Conservation (phyloP, 2,888 invertebrate species). For the Bursaphelenchus okinawaensis region DNA sequence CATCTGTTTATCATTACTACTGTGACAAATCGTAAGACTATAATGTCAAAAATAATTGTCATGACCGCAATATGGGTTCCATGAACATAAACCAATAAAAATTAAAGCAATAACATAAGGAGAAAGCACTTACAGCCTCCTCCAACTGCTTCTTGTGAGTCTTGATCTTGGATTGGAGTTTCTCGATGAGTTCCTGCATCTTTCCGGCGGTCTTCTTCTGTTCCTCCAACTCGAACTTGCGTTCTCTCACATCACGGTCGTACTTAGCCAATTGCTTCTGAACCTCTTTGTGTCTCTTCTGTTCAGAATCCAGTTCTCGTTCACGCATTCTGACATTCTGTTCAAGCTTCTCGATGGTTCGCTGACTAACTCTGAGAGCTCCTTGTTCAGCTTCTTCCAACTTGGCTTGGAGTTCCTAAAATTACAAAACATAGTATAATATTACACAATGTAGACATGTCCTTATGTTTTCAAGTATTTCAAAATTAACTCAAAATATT, state of each 20-base stretch:
- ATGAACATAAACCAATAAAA: background rate
- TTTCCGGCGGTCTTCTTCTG: constrained; percentile 62
- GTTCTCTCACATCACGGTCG: constrained; percentile 62
- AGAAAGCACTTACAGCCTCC: constrained; percentile 62
- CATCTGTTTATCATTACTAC: too few species aligned
- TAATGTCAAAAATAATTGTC: too few species aligned
- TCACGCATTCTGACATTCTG: constrained; percentile 78
- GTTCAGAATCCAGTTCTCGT: constrained; percentile 93
- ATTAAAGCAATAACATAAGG: too few species aligned
- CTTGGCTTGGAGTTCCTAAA: constrained; percentile 94
- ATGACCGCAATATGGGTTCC: too few species aligned
- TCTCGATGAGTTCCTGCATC: constrained; percentile 61
- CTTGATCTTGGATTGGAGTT: constrained; percentile 62
- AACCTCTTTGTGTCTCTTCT: constrained; percentile 77
- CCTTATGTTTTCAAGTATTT: too few species aligned
- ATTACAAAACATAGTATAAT: constrained; percentile 66
- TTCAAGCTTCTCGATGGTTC: constrained; percentile 95
- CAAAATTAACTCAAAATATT: too few species aligned
- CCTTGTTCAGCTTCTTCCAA: constrained; percentile 77
- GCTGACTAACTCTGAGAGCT: constrained; percentile 75
- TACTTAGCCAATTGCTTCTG: constrained; percentile 62
- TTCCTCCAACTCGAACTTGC: constrained; percentile 61
- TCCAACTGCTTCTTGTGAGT: constrained; percentile 67
- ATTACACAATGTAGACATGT: background rate
- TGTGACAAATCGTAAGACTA: too few species aligned